Evolutionary conservation across 2,797 vertebrate genomes (phyloP), one percentile per base, ranked within the genome.

Genomic region (Eremophila alpestris): DNA sequence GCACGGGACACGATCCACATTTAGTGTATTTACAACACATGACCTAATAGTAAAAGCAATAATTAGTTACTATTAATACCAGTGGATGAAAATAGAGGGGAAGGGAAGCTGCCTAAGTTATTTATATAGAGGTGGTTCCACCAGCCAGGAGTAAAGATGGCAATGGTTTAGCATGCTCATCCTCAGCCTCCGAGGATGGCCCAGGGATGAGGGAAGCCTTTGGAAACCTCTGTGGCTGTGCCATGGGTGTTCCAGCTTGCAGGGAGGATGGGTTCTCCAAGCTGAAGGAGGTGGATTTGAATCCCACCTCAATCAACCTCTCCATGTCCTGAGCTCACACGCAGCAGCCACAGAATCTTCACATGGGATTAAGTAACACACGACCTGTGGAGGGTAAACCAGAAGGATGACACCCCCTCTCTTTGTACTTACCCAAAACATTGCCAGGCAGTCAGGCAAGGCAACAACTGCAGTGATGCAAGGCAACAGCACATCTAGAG

Each of bases 31-130:
- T 95, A 94, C 95, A 89, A 87, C 90, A 91, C 92, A 75, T 29
- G 78, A 91, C 75, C 92, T 81, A n/a, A 94, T 89, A 97, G 94
- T 92, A 93, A 95, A 95, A 95, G 93, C 92, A 96, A 83, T 95
- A 92, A 96, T 87, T 92, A 94, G 92, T 91, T 95, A 81, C 83
- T 92, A 91, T 89, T 94, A 95, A 95, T 96, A 92, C 43, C 55
- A 32, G 11, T 26, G 62, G 73, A 92, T 91, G 85, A 75, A 92
- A 91, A 85, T 2, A 75, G 69, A 95, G 55, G 62, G 62, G 71
- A 74, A 77, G 77, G 75, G 63, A 75, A 93, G 69, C 82, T 21
- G 9, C 40, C 12, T 12, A 19, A 89, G 73, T 86, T 83, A 59
- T 65, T 91, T 86, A 78, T 23, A 49, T 23, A 21, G 51, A 68